These are phyloP conservation scores for Lumbricus terrestris DNA, from an alignment of 2,888 invertebrate species.

Conservation along the genomic window DNA sequence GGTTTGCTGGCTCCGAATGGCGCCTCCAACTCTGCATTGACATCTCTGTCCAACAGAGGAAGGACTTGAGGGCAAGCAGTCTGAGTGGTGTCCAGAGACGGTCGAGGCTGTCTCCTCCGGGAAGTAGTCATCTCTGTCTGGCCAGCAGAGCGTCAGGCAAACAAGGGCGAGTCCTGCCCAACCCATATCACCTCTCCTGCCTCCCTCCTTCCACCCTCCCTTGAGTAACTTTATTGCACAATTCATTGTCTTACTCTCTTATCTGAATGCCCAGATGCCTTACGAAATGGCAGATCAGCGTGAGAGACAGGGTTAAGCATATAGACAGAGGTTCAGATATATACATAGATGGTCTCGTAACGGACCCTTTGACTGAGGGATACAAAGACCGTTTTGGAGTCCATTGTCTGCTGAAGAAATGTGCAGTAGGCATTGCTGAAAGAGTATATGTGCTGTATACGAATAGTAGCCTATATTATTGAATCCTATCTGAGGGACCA, in stretches of 20 bases:
- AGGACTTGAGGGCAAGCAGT: neutral
- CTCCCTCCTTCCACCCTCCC: too few relatives aligned
- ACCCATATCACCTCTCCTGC: neutral
- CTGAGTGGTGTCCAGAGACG: neutral
- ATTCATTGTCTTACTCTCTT: neutral
- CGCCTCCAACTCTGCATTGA: neutral
- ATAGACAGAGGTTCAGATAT: neutral
- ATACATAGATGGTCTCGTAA: too few relatives aligned
- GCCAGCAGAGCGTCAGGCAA: neutral
- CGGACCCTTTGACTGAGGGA: neutral
- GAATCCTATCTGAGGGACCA: neutral
- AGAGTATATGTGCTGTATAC: neutral
- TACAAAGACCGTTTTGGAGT: neutral
- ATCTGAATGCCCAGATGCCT: neutral
- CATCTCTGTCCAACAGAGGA: neutral
- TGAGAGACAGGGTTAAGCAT: neutral
- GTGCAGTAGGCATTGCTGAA: neutral
- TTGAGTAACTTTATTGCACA: neutral
- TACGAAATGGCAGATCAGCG: neutral
- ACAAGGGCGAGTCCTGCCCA: neutral
- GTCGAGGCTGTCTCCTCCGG: too few relatives aligned
- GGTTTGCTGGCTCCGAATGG: neutral
- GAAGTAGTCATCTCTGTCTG: neutral
- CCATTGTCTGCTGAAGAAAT: neutral
- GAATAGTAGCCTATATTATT: neutral